Evolutionary conservation across 2,113 vertebrate genomes (phyloP).

Genomic region (Alaudala cheleensis): DNA sequence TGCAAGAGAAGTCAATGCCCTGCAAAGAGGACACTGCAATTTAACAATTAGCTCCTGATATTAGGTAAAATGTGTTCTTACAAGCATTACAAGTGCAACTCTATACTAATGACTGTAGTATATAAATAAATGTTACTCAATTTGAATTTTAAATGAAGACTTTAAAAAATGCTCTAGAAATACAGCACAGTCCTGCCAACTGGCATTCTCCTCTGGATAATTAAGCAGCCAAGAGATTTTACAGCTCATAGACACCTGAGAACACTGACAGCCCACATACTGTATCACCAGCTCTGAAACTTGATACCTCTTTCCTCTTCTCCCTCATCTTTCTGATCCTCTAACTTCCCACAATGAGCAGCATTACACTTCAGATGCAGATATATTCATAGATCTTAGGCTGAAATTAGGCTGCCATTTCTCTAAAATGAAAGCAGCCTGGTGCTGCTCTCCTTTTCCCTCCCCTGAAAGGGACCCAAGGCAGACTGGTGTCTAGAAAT

Average conservation of each 20-base stretch:
- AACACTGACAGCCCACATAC: not conserved
- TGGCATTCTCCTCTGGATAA: not conserved
- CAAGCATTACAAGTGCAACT: not conserved
- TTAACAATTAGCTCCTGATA: not conserved
- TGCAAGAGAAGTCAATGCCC: not conserved
- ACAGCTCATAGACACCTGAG: not conserved
- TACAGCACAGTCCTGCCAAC: not conserved
- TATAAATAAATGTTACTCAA: not conserved
- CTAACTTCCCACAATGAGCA: not conserved
- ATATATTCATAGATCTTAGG: not conserved
- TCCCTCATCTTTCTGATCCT: not conserved
- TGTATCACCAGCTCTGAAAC: not conserved
- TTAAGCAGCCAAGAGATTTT: not conserved
- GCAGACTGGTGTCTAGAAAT: not conserved
- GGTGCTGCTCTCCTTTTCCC: not conserved
- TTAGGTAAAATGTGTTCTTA: not conserved
- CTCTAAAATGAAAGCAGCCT: not conserved
- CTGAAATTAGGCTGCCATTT: not conserved
- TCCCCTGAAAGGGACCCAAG: not conserved
- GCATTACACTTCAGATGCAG: not conserved
- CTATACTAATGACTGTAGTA: not conserved
- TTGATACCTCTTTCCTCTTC: not conserved
- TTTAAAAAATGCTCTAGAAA: not conserved
- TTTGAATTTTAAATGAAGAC: not conserved
- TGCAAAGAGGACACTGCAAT: not conserved